Evolutionary conservation across 2,113 vertebrate species (phyloP), one percentile per base, ranked within the genome.

Genomic region (Nyctibius bracteatus): DNA sequence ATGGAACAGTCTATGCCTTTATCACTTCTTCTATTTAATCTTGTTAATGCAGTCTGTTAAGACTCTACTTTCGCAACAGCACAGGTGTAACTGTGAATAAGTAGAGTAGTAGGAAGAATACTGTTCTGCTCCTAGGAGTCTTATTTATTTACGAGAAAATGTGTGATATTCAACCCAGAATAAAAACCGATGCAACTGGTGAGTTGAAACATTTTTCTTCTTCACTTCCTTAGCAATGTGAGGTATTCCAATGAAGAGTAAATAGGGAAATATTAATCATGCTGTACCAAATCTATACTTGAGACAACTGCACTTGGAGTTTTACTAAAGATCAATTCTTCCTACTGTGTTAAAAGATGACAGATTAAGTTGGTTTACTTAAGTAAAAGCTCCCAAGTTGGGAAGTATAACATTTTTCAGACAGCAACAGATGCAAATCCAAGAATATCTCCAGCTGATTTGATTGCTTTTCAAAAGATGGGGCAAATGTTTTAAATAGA

Each of bases 161-260:
- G 97, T 97, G 96, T 97, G 98, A 98, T 70, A 97, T 88, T 95
- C 97, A 97, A 92, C 93, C 96, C 74, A 98, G 97, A 98, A 97
- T 98, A 97, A 99, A 98, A 98, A 97, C 97, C 94, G 98, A 98
- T 81, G 96, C 98, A 94, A 97, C 96, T 82, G 98, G 98, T 99
- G 98, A 98, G 98, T 98, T 90, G 28, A 84, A 91, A 72, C 41
- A 21, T 94, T 97, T 97, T 95, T 97, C 51, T 97, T 86, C 87
- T 97, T 80, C 63, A 61, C 72, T n/a, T 94, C 5, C 59, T 93
- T 94, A 84, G 81, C 12, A 55, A 39, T 77, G n/a, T 27, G 31
- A 87, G 41, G 6, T 71, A 83, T 46, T 88, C 35, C 24, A 61
- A 25, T 57, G 39, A 86, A 82, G 51, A 80, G 57, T 85, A 86